Evolutionary conservation across 2,888 invertebrate species (phyloP), one percentile per base, ranked within the genome.

Genomic region (Chaetogeoica ovagalla): DNA sequence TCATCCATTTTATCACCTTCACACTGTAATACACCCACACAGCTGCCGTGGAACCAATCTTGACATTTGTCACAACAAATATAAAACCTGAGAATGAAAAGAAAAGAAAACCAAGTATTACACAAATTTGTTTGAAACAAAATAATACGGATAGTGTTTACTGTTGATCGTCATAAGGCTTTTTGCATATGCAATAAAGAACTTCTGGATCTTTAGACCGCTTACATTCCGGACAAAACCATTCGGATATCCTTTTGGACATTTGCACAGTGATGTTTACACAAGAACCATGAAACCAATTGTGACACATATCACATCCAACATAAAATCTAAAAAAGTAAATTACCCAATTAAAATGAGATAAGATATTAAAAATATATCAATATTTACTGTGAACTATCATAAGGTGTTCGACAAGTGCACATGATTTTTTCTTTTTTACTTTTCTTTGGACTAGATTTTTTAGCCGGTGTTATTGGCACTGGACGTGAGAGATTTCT

Each of bases 31-130:
- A 97, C 95, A 60, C 98, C 98, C 66, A 98, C 98, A 87, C 98
- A 98, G 81, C 95, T 90, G 11, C 98, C 98, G 87, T 98, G 98
- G 88, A 97, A 98, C 99, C 99, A 99, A 87, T 97, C 98, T 87
- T 98, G 96, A 87, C 99, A 99, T 83, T 94, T 92, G 88, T 99
- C 99, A 87, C 99, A 99, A 86, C 97, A 98, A 85, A 99, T 97
- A 87, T 98, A 99, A 89, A 98, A 98, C 87, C 96, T 96, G 86
- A 62, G 89, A 87, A 81, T 59, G 17, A 63, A 63, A 23, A 11
- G 30, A 60, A 60, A 60, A n/a, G 23, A 21, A 21, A 59, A 21
- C 1, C 11, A 2, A 13, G 63, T 19, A 19, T 63, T 19, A 63
- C 5, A 8, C 15, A n/a, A 66, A 17, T 7, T 60, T 30, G 23